A percentile compares a stretch with the other conserved stretches of the same genome.
These are phyloP conservation scores for Kryptolebias marmoratus DNA, from an alignment of 2,113 vertebrate species.

Conservation along the genomic window DNA sequence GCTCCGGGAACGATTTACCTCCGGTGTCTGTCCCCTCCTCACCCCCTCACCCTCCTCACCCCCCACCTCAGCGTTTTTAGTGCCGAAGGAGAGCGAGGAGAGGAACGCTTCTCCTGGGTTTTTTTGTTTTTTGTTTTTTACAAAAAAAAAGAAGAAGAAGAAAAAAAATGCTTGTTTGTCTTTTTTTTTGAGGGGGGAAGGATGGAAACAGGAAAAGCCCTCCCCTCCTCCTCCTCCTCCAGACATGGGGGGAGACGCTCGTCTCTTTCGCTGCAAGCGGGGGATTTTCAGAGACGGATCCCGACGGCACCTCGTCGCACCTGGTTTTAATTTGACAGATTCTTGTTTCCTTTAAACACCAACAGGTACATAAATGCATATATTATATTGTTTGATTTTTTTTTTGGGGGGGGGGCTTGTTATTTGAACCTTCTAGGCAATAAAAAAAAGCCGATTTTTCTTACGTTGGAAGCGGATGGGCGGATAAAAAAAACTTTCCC, in stretches of 20 bases:
- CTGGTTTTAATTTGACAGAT: constrained; percentile 46
- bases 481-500: constrained; percentile 21
- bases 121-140: background rate
- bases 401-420: constrained; percentile 25
- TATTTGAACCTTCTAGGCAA: constrained; percentile 52
- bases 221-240: constrained; percentile 36
- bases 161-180: constrained; percentile 67
- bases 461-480: constrained; percentile 43
- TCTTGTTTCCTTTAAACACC: constrained; percentile 29
- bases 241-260: constrained; percentile 45
- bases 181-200: constrained; percentile 22
- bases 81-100: constrained; percentile 45
- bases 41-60: constrained; percentile 48
- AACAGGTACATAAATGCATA: constrained; percentile 69
- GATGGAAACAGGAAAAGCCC: constrained; percentile 26
- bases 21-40: constrained; percentile 18
- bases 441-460: constrained; percentile 54
- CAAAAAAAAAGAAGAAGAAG: background rate
- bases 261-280: constrained; percentile 68
- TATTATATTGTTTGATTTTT: constrained; percentile 47
- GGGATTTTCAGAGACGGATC: constrained; percentile 62
- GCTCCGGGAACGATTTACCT: constrained; percentile 54
- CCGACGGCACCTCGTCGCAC: constrained; percentile 53
- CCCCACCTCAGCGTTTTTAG: constrained; percentile 49
- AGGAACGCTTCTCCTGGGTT: constrained; percentile 52